A percentile compares a stretch with the other conserved stretches of the same genome.
Conservation (phyloP, 2,888 invertebrate genomes). For the Thysanoteuthis rhombus region DNA sequence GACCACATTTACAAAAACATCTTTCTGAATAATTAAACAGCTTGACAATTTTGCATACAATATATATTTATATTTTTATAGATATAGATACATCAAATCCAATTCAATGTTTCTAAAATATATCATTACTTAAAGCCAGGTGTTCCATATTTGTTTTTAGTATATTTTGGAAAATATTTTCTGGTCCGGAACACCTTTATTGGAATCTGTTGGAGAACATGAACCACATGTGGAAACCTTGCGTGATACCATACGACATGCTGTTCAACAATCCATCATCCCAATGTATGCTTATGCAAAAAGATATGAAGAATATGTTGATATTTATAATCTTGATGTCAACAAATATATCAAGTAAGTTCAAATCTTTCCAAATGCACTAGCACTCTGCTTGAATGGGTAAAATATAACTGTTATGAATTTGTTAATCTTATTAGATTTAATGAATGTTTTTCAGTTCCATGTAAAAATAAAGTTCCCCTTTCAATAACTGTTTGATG, state of each 20-base stretch:
- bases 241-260: slow-evolving; percentile 74
- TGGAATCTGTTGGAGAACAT: slow-evolving; percentile 79
- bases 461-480: too few relatives aligned
- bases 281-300: slow-evolving; percentile 80
- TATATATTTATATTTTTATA: neutral
- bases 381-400: neutral
- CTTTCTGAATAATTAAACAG: too few relatives aligned
- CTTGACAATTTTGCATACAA: neutral
- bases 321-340: slow-evolving; percentile 75
- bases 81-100: neutral
- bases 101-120: too few relatives aligned
- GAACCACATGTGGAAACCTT: slow-evolving; percentile 74
- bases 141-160: slow-evolving; percentile 65
- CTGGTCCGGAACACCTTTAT: slow-evolving; percentile 78
- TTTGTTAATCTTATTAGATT: too few relatives aligned
- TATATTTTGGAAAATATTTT: slow-evolving; percentile 78
- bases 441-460: too few relatives aligned
- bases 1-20: too few relatives aligned
- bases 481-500: too few relatives aligned
- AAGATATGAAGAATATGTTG: slow-evolving; percentile 75
- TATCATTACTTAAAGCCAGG: too few relatives aligned
- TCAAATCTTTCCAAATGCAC: neutral
- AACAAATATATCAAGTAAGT: slow-evolving; percentile 78
- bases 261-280: slow-evolving; percentile 76
- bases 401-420: too few relatives aligned